Base-by-base conservation (phyloP, 2,888 invertebrate genomes). In the Melipona beecheii region DNA sequence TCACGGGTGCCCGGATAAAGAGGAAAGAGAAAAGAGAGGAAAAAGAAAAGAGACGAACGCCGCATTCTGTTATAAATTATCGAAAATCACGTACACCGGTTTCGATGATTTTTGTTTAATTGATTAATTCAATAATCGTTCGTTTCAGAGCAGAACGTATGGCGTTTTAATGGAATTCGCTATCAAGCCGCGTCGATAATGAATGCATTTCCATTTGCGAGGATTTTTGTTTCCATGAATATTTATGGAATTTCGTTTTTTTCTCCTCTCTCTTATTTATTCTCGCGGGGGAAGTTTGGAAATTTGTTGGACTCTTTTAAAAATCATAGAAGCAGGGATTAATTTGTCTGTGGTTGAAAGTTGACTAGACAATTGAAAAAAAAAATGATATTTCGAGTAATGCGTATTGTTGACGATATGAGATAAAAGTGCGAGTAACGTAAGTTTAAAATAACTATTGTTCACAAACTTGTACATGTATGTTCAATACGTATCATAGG, bases 91-190 rank as follows among this genome's bases (percentile, higher is more conserved):
- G 36, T 50, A 49, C 31, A 31, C 21, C 64, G 36, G 15, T n/a
- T 36, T 58, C 58, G 49, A 58, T 64, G 56, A 72, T 68, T 75
- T 69, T 69, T 68, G 83, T 72, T 82, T 82, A 81, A 75, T 75
- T 75, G 75, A 81, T 83, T 81, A 72, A 83, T 72, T 72, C 75
- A 56, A 72, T 83, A 72, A 82, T 75, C 83, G 75, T 75, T 78
- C 68, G 71, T 77, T 65, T 54, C 65, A 15, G 43, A 15, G 43
- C 49, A 19, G 21, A 24, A 27, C 27, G 70, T 43, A 75, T 64
- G 49, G 24, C 60, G 27, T 75, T 75, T 83, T 72, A 62, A 83
- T 83, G 72, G 72, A 69, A 81, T 83, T 72, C 66, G 60, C 56
- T 50, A 50, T 68, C 72, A 52, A 36, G 68, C 68, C 19, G 43